A percentile compares a stretch with the other conserved stretches of the same genome.
Conservation (phyloP, 2,113 vertebrate species). For the Ptyas mucosa region DNA sequence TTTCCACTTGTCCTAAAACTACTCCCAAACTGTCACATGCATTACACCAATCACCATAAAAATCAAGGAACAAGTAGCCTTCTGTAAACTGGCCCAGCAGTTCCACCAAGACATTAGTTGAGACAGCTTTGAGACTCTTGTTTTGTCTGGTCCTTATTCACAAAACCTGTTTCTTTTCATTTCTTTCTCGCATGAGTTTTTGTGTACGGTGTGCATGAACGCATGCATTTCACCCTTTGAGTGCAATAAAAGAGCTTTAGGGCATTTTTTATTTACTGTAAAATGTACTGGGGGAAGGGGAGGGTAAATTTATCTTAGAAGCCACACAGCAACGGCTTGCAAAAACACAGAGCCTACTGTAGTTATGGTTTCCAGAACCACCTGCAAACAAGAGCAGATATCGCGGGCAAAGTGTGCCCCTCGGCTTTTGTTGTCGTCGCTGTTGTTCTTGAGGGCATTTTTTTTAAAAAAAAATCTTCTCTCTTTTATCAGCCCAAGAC, state of each 20-base stretch:
- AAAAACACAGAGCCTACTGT: slow-evolving; percentile 62
- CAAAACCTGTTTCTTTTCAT: slow-evolving; percentile 67
- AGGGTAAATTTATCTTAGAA: slow-evolving; percentile 44
- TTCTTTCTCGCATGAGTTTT: slow-evolving; percentile 25
- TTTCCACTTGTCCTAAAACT: slow-evolving; percentile 79
- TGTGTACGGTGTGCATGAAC: not conserved
- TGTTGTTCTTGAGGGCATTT: slow-evolving; percentile 23
- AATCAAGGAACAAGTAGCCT: slow-evolving; percentile 77
- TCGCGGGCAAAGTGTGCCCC: slow-evolving; percentile 51
- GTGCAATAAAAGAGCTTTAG: slow-evolving; percentile 55
- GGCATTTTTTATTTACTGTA: slow-evolving; percentile 81
- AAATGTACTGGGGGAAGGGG: slow-evolving; percentile 31
- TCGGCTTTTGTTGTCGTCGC: slow-evolving; percentile 49
- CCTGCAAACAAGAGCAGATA: slow-evolving; percentile 71
- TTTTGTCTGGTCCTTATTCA: slow-evolving; percentile 90
- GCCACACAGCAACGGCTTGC: slow-evolving; percentile 58
- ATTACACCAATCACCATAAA: slow-evolving; percentile 86
- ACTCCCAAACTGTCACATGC: slow-evolving; percentile 78
- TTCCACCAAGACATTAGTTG: slow-evolving; percentile 75
- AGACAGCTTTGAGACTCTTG: slow-evolving; percentile 77
- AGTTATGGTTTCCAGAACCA: slow-evolving; percentile 69
- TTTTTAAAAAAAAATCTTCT: slow-evolving; percentile 47
- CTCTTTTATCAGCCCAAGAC: slow-evolving; percentile 53
- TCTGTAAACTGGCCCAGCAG: slow-evolving; percentile 73
- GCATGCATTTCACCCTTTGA: not conserved